A percentile compares a stretch with the other conserved stretches of the same genome.
phyloP scores from a whole-genome alignment of 37 sponge, comb jelly and placozoan genomes.

The Cladorhizidae sp. region DNA sequence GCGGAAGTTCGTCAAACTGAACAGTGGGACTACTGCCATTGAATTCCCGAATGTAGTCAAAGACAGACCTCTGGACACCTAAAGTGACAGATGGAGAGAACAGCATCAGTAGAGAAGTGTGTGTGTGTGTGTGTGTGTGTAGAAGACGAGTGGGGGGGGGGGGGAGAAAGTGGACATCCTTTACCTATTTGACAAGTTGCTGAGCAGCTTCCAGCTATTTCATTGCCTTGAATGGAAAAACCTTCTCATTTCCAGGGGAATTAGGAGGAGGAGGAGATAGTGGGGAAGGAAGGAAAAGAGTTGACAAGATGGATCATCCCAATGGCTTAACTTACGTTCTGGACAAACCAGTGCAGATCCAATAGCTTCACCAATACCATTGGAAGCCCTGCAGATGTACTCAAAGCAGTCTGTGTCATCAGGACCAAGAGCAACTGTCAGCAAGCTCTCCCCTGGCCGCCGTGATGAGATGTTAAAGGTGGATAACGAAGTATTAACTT shows the following conservation, averaged over 20 bases:
- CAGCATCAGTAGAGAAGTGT: no score
- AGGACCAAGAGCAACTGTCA: not conserved
- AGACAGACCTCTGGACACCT: not conserved
- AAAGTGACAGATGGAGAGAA: no score
- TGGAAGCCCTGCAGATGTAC: not conserved
- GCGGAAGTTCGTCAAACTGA: no score
- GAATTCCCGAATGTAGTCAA: not conserved
- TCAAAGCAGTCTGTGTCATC: not conserved
- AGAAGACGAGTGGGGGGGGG: no score
- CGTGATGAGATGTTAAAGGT: not conserved
- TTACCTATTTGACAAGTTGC: conserved; percentile 41
- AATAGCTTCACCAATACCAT: not conserved
- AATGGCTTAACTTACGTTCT: not conserved
- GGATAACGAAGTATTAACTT: not conserved
- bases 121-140: no score
- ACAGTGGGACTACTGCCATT: no score
- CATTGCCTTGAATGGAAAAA: not conserved
- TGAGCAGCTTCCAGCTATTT: conserved; percentile 12
- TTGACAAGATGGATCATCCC: no score
- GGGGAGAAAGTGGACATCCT: not conserved
- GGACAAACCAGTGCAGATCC: not conserved
- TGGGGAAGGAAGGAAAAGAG: no score
- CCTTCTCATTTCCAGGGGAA: no score
- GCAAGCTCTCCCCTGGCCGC: not conserved
- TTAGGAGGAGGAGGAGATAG: no score